Conservation (phyloP, 2,888 invertebrate species). For the Drosophila rubida region DNA sequence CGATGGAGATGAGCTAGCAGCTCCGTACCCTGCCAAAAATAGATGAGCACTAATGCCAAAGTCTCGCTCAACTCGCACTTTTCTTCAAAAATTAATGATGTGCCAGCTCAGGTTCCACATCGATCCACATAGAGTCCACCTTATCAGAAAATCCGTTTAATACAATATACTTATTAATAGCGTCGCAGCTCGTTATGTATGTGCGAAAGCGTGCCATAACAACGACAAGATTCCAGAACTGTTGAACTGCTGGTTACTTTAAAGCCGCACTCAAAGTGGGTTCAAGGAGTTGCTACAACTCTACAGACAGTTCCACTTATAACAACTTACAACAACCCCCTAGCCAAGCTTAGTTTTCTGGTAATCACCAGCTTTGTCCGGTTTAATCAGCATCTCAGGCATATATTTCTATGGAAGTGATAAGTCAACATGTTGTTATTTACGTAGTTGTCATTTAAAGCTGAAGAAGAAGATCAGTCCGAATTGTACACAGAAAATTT, state of each 20-base stretch:
- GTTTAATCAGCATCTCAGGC: conserved; percentile 66
- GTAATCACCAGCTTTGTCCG: conserved; percentile 54
- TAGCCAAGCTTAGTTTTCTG: conserved; percentile 47
- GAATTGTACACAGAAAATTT: conserved; percentile 39
- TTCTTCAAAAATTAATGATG: conserved; percentile 61
- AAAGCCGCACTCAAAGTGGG: not conserved
- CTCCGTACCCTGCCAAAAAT: conserved; percentile 77
- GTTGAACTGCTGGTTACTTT: not conserved
- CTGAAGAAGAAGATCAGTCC: conserved; percentile 23
- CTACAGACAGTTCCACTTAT: not conserved
- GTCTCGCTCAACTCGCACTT: conserved; percentile 60
- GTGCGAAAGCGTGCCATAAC: conserved; percentile 48
- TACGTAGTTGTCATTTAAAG: conserved; percentile 22
- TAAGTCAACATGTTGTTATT: conserved; percentile 57
- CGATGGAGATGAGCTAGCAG: conserved; percentile 53
- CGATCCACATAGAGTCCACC: conserved; percentile 46
- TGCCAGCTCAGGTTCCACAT: conserved; percentile 58
- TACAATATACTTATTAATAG: conserved; percentile 4
- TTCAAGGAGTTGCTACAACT: conserved; percentile 19
- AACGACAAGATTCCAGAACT: conserved; percentile 22
- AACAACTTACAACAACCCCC: not conserved
- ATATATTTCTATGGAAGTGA: conserved; percentile 43
- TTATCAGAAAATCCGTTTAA: conserved; percentile 65
- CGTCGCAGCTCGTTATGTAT: conserved; percentile 32
- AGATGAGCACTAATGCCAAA: conserved; percentile 66